Base-by-base conservation (phyloP, 2,888 invertebrate species). In the Spisula solida region DNA sequence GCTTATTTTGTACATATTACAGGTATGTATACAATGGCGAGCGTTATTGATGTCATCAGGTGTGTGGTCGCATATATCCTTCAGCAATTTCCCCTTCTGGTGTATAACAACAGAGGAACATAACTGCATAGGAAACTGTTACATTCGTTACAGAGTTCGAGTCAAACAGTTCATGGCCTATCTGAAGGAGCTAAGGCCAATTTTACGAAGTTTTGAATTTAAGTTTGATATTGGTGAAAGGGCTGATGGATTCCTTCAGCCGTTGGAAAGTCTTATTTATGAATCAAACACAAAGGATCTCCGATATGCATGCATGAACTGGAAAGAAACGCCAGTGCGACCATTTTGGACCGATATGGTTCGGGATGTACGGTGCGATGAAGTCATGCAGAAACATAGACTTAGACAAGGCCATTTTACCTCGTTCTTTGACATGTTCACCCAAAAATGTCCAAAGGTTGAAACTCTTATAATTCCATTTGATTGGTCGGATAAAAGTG, bases 181-280 rank as follows among this genome's bases (percentile, higher is more conserved):
- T 82, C 91, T 96, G 14, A 90, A 94, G 29, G 86, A 88, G 6
- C 91, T 96, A 16, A 90, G 85, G 75, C 96, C 96, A 12, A 87
- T 92, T n/a, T 85, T 96, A 25, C 92, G 93, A 84, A 92, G 94
- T 82, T 88, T 95, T 16, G 95, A 96, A 83, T 96, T 96, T 91
- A 96, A 96, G 34, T 96, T 96, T 88, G 96, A 97, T 91, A 96
- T 97, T 47, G 95, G 94, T 6, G 95, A 96, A 87, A 86, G 92
- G 20, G 93, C 94, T 47, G 96, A 96, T 87, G 93, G 95, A 2
- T 96, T 95, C 94, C 87, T 95, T 34, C 92, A 93, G 18, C 93
- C 94, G 47, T 86, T 96, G 0, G 93, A 96, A 88, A 92, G 90
- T 29, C 87, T 96, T 34, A 91, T 96, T 56, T 88, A 89, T 34